phyloP scores from a whole-genome alignment of 2,113 vertebrate genomes.

The Microcebus tavaratra region DNA sequence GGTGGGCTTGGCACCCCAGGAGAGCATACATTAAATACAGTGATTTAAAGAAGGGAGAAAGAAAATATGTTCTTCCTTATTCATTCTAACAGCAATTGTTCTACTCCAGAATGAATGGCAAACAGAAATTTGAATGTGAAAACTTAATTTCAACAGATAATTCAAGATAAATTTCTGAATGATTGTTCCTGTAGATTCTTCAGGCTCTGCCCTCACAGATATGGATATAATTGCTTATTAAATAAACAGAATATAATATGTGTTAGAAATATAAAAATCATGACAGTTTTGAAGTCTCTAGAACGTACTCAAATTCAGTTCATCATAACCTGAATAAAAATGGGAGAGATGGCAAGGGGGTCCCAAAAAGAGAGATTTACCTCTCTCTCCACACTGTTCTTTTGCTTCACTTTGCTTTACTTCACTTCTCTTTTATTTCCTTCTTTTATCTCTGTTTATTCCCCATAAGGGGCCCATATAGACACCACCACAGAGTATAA shows the following conservation, averaged over 20 bases:
- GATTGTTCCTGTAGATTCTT: background rate
- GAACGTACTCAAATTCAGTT: background rate
- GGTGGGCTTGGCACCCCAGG: background rate
- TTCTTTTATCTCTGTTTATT: background rate
- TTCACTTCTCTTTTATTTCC: background rate
- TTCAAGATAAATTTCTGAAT: background rate
- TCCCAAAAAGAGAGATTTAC: background rate
- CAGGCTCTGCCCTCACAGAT: background rate
- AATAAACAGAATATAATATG: background rate
- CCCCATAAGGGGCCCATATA: background rate
- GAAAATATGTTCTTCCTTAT: background rate
- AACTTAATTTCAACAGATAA: conserved; percentile 10
- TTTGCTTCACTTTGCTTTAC: background rate
- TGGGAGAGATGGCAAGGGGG: background rate
- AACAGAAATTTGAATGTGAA: background rate
- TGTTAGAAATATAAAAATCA: background rate
- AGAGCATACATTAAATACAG: background rate
- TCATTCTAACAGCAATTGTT: background rate
- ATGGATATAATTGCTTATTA: conserved; percentile 2
- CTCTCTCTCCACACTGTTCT: background rate
- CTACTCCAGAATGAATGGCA: background rate
- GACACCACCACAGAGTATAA: background rate
- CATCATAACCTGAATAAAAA: background rate
- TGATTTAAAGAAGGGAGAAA: background rate
- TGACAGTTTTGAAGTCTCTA: background rate